phyloP scores from a whole-genome alignment of 2,113 vertebrate species.

The Prietella phreatophila region DNA sequence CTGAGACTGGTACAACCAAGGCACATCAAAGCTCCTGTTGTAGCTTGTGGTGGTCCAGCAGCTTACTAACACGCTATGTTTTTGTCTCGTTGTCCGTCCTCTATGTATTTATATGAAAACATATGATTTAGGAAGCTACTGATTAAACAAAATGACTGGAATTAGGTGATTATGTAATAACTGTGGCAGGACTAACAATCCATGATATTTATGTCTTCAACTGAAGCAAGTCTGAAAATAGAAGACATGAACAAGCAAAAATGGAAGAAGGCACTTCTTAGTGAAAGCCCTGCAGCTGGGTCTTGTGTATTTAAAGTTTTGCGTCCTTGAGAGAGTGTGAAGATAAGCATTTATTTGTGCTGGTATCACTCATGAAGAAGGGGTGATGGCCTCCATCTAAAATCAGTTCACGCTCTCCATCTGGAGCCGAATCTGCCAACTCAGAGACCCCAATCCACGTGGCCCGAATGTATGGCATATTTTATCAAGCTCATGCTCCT shows the following conservation, averaged over 20 bases:
- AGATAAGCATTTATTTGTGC: slow-evolving; percentile 61
- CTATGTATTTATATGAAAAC: background rate
- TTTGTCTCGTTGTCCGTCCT: background rate
- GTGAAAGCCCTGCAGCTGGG: background rate
- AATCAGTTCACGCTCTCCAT: slow-evolving; percentile 68
- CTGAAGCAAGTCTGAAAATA: background rate
- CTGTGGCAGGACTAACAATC: background rate
- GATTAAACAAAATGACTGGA: background rate
- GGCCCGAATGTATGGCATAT: background rate
- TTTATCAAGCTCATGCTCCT: background rate
- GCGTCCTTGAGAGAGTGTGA: slow-evolving; percentile 36
- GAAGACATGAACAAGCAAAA: background rate
- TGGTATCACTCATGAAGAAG: slow-evolving; percentile 63
- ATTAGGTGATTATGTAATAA: background rate
- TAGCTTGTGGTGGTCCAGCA: background rate
- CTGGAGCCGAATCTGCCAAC: slow-evolving; percentile 55
- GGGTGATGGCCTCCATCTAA: slow-evolving; percentile 57
- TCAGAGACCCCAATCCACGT: background rate
- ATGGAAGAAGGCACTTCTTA: background rate
- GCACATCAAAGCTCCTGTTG: background rate
- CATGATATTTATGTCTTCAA: background rate
- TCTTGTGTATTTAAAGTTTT: slow-evolving; percentile 30
- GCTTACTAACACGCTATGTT: background rate
- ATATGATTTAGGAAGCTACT: background rate
- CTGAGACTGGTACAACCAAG: background rate